Base-by-base conservation (phyloP, 1,140 invertebrate genomes). In the Acromyrmex heyeri region DNA sequence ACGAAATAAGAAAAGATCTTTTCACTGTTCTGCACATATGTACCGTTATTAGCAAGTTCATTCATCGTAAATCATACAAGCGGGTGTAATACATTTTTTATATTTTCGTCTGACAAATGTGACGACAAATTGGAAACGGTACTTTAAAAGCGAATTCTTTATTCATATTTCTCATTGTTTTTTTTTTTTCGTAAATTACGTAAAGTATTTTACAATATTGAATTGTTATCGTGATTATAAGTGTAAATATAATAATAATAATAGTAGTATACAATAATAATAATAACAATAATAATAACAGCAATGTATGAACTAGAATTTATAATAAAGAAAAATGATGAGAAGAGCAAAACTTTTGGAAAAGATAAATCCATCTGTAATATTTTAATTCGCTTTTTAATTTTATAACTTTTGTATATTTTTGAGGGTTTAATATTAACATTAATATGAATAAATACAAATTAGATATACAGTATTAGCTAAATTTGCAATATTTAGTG, bases 121-220 rank as follows among this genome's bases (percentile, higher is more conserved):
- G 34, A 44, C 16, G 73, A 76, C 73, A 76, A 76, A 76, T 76
- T 76, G 55, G 34, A 76, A 76, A 76, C 55, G 55, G 73, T 76
- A 76, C 34, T 61, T 57, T 57, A 10, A 0, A 30, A 18, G 16
- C 21, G 34, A 76, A 61, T 59, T 34, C 16, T 59, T 8, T 8
- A 44, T 30, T 57, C 6, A 34, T 53, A 38, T 73, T n/a, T 70
- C 3, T 34, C 0, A 16, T 16, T n/a, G 12, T 62, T 5, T 34
- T 38, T 30, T 30, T 30, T 30, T 30, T 30, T 30, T 6, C 7
- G 16, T n/a, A 69, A 16, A 50, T 69, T 69, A 48, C 5, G 0
- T 34, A 38, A 38, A 69, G 2, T 14, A 24, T 69, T 21, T 16
- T 24, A 64, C 27, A 10, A 67, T 8, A 21, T 4, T 6, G 1